Base-by-base conservation (phyloP, 2,113 vertebrate species). In the Otis tarda region DNA sequence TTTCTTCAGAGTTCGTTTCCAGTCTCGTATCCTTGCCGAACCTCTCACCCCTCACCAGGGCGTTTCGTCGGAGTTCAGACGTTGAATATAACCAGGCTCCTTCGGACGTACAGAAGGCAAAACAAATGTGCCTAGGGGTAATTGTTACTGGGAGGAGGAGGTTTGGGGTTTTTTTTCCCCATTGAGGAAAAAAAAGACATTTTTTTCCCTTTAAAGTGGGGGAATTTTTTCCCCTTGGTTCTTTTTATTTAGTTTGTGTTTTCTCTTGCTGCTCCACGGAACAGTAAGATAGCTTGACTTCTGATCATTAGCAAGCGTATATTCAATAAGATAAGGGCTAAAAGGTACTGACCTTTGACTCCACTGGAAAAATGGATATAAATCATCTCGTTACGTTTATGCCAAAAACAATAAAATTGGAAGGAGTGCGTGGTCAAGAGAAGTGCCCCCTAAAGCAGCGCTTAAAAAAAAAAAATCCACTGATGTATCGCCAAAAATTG, bases 261-360 rank as follows among this genome's bases (percentile, higher is more conserved):
- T 94, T 84, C 74, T 43, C 82, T 53, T 14, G 6, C 74, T 77
- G 47, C 25, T 73, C 15, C 10, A 12, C 4, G 5, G 39, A n/a
- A 16, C 64, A 31, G 60, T 68, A 53, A 75, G 27, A 28, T 20
- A 43, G 63, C 37, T 64, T 78, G 53, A 61, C 67, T 94, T 69
- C 27, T 24, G 6, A 56, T 83, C 86, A 49, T 87, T 90, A 69
- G 37, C 61, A 87, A 18, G 80, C 89, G 92, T 84, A 67, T 69
- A 37, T 82, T 78, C 91, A 95, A 63, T 65, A 90, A 90, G 74
- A 50, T 33, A 49, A 82, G 57, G 65, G 53, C 90, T 82, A 71
- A 91, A 93, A 94, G 86, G 81, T 65, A 87, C 35, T 82, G 94
- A 92, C 91, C 94, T 93, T 79, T 91, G 92, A 37, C 90, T 94